Evolutionary conservation across 2,797 vertebrate species (phyloP).

Genomic region (Momotus momota): DNA sequence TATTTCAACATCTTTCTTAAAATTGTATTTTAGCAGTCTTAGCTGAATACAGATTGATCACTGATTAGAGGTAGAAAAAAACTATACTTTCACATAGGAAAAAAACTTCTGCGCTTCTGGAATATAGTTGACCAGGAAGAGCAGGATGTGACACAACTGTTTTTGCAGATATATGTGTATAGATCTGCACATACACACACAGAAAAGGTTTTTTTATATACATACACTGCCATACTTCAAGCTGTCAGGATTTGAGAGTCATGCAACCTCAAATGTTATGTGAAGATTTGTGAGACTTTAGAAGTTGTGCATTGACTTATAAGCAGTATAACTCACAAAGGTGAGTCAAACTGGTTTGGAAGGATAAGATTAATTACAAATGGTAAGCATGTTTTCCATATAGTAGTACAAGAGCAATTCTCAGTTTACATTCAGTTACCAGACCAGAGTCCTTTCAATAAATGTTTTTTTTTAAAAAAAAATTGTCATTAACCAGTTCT

Average conservation of each 20-base stretch:
- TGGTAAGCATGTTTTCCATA: background rate
- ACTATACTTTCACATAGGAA: background rate
- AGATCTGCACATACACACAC: background rate
- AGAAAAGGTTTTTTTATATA: background rate
- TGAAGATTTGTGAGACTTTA: background rate
- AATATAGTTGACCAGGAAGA: background rate
- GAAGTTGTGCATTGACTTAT: background rate
- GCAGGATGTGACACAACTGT: background rate
- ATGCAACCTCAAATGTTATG: background rate
- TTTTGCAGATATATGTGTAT: background rate
- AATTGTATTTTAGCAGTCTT: background rate
- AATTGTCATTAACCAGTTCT: background rate
- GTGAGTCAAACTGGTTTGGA: background rate
- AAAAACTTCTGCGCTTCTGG: background rate
- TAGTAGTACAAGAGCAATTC: background rate
- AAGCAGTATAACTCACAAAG: background rate
- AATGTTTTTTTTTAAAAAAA: background rate
- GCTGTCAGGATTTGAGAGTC: background rate
- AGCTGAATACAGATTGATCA: background rate
- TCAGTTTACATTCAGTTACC: background rate
- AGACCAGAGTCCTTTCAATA: background rate
- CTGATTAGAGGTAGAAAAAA: background rate
- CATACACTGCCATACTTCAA: background rate
- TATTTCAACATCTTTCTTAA: background rate
- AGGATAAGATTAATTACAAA: background rate